These are phyloP conservation scores for Dynastes tityus DNA, from an alignment of 2,888 invertebrate genomes.

Conservation along the genomic window DNA sequence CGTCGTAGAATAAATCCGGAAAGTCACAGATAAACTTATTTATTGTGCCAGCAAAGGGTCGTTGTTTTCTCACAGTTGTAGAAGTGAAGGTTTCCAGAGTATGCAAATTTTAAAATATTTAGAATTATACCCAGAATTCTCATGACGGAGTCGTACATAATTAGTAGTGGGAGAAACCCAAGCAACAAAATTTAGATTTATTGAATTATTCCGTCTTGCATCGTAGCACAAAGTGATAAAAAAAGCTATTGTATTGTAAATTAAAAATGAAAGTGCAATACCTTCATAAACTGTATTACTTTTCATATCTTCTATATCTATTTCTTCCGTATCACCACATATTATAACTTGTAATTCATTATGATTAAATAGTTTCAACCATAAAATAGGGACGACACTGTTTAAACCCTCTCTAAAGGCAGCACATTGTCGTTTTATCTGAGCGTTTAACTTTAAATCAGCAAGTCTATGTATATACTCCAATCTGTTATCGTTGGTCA, in stretches of 20 bases:
- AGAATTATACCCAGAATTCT: not conserved
- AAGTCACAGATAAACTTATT: too few relatives aligned
- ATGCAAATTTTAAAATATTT: not conserved
- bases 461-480: constrained; percentile 98
- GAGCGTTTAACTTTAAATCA: constrained; percentile 94
- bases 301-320: constrained; percentile 92
- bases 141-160: not conserved
- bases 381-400: constrained; percentile 91
- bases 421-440: constrained; percentile 88
- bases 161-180: too few relatives aligned
- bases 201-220: too few relatives aligned
- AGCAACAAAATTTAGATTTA: too few relatives aligned
- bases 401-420: constrained; percentile 93
- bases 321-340: constrained; percentile 94
- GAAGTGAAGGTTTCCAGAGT: too few relatives aligned
- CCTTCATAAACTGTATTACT: constrained; percentile 91
- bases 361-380: constrained; percentile 95
- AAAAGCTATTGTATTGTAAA: not conserved
- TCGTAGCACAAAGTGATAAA: too few relatives aligned
- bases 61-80: too few relatives aligned
- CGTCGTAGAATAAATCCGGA: too few relatives aligned
- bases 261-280: constrained; percentile 60
- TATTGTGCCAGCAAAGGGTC: too few relatives aligned
- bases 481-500: constrained; percentile 92
- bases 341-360: constrained; percentile 97